Base-by-base conservation (phyloP, 92 coral and sea anemone genomes). In the Diadumene lineata region DNA sequence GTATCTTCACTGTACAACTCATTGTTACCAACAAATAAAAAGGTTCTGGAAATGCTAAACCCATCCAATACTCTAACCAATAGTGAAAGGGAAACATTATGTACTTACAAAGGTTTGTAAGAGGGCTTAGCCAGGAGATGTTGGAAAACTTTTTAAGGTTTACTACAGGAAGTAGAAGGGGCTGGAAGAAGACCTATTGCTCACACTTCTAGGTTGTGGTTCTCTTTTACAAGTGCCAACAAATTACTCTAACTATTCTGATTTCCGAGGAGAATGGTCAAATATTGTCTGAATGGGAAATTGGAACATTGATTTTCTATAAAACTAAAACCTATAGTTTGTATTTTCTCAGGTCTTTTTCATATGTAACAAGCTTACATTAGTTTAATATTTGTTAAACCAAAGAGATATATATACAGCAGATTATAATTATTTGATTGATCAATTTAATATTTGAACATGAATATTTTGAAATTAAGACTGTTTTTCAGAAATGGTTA, bases 111-210 rank as follows among this genome's bases (percentile, higher is more conserved):
- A 28, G 68, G 18, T 63, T 24, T 27, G 30, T 24, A 28, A 6
- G 34, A 27, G 68, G 68, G 19, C 34, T 63, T 18, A 24, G 68
- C 17, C 38, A 63, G 31, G 68, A 63, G 8, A 63, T 63, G 43
- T 15, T 63, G 11, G 33, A 63, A 63, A 22, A 63, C 33, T 63
- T 63, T 63, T 28, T 63, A 43, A 63, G 68, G 34, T 63, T 63
- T 18, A 63, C 68, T 26, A 63, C 68, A 25, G 68, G 68, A 30
- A 63, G 68, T 30, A 56, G 75, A 69, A 1, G 62, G 62, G 58
- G 66, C 58, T 23, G 66, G 75, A 29, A 69, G 75, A 38, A 34
- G 75, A 46, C 75, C 75, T 0, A 69, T 69, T 1, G 75, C 75
- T 48, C 75, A 69, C 50, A 69, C 75, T 38, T n/a, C n/a, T n/a